phyloP scores from a whole-genome alignment of 2,797 vertebrate genomes.

The Pangasius mekongensis region DNA sequence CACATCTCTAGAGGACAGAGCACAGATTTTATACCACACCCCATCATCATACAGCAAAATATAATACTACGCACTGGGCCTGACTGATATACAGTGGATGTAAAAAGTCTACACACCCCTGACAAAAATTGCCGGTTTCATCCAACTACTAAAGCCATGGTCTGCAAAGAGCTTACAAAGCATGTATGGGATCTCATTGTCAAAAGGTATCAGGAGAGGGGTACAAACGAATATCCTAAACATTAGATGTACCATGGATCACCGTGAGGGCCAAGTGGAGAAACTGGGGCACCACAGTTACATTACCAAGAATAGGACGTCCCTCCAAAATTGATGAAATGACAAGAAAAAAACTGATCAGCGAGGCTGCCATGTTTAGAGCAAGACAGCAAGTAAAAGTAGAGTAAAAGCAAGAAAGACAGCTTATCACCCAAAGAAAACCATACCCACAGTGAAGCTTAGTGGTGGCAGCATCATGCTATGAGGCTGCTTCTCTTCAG shows the following conservation, averaged over 20 bases:
- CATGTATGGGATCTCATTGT: not conserved
- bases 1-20: constrained; percentile 76
- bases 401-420: not conserved
- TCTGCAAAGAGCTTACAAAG: not conserved
- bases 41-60: not conserved
- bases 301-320: not conserved
- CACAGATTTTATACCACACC: not conserved
- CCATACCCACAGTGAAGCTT: not conserved
- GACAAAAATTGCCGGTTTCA: not conserved
- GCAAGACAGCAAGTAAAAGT: no score
- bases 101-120: not conserved
- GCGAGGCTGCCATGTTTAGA: not conserved
- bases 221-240: not conserved
- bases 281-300: not conserved
- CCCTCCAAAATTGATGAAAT: not conserved
- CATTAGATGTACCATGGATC: not conserved
- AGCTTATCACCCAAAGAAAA: not conserved
- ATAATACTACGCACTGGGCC: not conserved
- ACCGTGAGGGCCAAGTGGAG: not conserved
- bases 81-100: not conserved
- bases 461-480: not conserved
- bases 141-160: not conserved
- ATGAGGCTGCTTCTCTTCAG: not conserved
- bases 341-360: not conserved
- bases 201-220: not conserved